Evolutionary conservation across 2,888 invertebrate genomes (phyloP), one percentile per base, ranked within the genome.

Genomic region (Margaritifera margaritifera): DNA sequence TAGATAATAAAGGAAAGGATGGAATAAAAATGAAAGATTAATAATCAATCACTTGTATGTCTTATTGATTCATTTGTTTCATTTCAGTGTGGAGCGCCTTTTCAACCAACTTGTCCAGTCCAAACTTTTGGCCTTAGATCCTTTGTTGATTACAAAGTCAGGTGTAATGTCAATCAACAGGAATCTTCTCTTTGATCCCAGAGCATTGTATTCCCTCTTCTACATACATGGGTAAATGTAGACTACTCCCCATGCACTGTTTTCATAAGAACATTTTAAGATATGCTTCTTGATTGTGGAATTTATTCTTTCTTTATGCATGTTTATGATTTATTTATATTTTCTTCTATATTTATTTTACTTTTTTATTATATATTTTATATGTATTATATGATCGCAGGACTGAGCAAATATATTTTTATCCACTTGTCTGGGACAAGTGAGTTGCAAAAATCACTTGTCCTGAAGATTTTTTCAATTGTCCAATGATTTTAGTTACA

Each of bases 61-160:
- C 11, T 1, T 11, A 42, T 42, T 42, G 31, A 31, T 57, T 63
- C 54, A 74, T 80, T 80, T 62, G 60, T 31, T 22, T 60, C 53
- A 19, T 73, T 76, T 57, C 92, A 96, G 96, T 90, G 96, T 96
- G 82, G 97, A 97, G 90, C 93, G 95, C 82, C 92, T 97, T 80
- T 96, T 96, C 90, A 94, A 94, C 88, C 95, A 96, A 90, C 91
- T 97, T 83, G 94, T 94, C 88, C 93, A 94, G 89, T 94, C 95
- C 75, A 94, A 95, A 65, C 94, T 96, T 90, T 94, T 95, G 77
- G 95, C 96, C 74, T 91, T 97, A 81, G 96, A 96, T 91, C 97
- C 97, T 64, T 91, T 97, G 80, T 92, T 95, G 77, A 92, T 97
- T 72, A 94, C 94, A 74, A 90, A 92, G 72, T 93, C 94, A 88